Evolutionary conservation across 2,113 vertebrate genomes (phyloP).

Genomic region (Rutilus rutilus): DNA sequence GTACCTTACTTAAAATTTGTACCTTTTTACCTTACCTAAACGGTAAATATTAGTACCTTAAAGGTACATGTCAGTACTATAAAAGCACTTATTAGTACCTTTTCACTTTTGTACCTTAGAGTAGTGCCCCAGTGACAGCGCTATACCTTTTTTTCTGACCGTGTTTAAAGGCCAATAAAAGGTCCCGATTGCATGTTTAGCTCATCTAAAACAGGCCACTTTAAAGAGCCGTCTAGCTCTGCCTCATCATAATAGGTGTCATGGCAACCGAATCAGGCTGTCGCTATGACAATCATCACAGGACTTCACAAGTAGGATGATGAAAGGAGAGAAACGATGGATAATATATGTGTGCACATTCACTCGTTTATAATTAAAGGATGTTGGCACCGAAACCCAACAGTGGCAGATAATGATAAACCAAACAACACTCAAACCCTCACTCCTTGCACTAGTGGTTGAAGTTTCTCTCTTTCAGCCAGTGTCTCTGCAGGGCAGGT

Average conservation of each 20-base stretch:
- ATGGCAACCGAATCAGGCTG: conserved; percentile 75
- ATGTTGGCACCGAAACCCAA: not conserved
- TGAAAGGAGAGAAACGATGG: conserved; percentile 46
- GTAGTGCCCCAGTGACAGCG: no score
- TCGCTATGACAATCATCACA: conserved; percentile 72
- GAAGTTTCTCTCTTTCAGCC: not conserved
- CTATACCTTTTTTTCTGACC: no score
- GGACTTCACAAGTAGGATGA: conserved; percentile 62
- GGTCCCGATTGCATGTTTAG: conserved; percentile 30
- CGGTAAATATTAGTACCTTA: no score
- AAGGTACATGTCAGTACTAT: no score
- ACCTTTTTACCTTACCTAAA: no score
- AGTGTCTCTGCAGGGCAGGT: not conserved
- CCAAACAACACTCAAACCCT: not conserved
- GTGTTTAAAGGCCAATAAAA: conserved; percentile 15
- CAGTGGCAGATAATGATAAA: not conserved
- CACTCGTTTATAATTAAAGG: not conserved
- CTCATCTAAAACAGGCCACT: conserved; percentile 65
- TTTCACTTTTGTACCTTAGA: no score
- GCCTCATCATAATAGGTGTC: conserved; percentile 67
- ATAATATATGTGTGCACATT: conserved; percentile 15
- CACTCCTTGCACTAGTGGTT: not conserved
- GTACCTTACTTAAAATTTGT: no score
- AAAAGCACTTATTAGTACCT: no score
- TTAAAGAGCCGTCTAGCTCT: conserved; percentile 56